phyloP scores from a whole-genome alignment of 1,140 invertebrate species.

The Drosophila kurseongensis region DNA sequence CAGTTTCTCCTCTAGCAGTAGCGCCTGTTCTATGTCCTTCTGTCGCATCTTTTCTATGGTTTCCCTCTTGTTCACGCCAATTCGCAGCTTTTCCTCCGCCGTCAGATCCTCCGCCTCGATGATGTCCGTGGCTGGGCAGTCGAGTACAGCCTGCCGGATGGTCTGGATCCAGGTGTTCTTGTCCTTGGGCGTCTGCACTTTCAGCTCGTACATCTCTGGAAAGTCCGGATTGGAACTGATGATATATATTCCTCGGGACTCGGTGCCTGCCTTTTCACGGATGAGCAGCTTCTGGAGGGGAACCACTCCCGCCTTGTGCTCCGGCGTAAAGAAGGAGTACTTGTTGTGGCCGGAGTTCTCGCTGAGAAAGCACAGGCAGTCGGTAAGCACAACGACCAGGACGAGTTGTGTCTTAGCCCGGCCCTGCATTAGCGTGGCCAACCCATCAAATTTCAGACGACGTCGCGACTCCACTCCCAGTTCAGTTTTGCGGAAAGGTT shows the following conservation, averaged over 20 bases:
- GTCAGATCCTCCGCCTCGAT: conserved; percentile 87
- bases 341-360: conserved; percentile 93
- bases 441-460: conserved; percentile 94
- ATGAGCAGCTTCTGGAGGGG: conserved; percentile 96
- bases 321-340: conserved; percentile 93
- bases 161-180: conserved; percentile 95
- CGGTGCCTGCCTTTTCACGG: conserved; percentile 94
- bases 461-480: conserved; percentile 92
- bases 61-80: conserved; percentile 90
- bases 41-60: conserved; percentile 89
- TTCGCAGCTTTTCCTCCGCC: conserved; percentile 90
- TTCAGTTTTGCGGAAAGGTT: conserved; percentile 98
- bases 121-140: conserved; percentile 87
- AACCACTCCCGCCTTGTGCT: conserved; percentile 95
- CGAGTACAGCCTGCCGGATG: conserved; percentile 91
- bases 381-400: conserved; percentile 94
- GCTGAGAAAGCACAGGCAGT: conserved; percentile 95
- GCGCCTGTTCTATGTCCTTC: conserved; percentile 94
- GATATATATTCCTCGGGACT: conserved; percentile 94
- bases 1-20: conserved; percentile 95
- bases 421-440: conserved; percentile 93
- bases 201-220: conserved; percentile 98
- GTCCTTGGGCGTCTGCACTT: conserved; percentile 94
- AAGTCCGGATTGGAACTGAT: conserved; percentile 94
- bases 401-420: conserved; percentile 93